Conservation (phyloP, 2,113 vertebrate genomes). For the Takifugu bimaculatus region DNA sequence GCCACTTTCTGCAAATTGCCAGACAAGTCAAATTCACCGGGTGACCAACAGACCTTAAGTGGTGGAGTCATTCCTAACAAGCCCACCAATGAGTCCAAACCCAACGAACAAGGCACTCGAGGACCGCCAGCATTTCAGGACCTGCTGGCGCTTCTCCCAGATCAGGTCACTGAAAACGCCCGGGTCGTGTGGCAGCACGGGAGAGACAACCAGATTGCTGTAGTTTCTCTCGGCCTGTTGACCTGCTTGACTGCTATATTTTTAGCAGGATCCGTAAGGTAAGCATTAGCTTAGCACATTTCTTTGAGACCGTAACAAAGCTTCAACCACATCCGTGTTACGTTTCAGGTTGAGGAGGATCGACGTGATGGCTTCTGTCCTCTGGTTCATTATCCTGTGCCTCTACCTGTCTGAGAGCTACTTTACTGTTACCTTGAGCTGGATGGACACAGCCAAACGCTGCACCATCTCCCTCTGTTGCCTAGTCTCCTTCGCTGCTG, state of each 20-base stretch:
- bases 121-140: slow-evolving; percentile 66
- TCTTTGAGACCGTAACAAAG: background rate
- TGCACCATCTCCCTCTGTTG: slow-evolving; percentile 83
- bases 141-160: slow-evolving; percentile 77
- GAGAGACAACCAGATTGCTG: slow-evolving; percentile 78
- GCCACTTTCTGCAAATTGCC: slow-evolving; percentile 65
- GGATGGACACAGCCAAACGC: slow-evolving; percentile 84
- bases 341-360: slow-evolving; percentile 85
- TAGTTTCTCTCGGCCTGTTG: slow-evolving; percentile 82
- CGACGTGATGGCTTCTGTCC: slow-evolving; percentile 81
- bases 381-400: slow-evolving; percentile 87
- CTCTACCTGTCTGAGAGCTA: slow-evolving; percentile 80
- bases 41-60: slow-evolving; percentile 32
- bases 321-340: background rate
- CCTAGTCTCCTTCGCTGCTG: slow-evolving; percentile 87
- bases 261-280: slow-evolving; percentile 87
- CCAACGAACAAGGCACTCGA: slow-evolving; percentile 18
- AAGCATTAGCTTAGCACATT: background rate
- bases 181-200: slow-evolving; percentile 78
- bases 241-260: slow-evolving; percentile 86
- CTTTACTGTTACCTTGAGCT: slow-evolving; percentile 65
- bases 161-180: slow-evolving; percentile 64
- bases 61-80: slow-evolving; percentile 46
- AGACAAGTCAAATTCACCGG: slow-evolving; percentile 35
- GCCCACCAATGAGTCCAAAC: slow-evolving; percentile 44